Evolutionary conservation across 1,140 invertebrate species (phyloP).

Genomic region (Mylabris phalerata): DNA sequence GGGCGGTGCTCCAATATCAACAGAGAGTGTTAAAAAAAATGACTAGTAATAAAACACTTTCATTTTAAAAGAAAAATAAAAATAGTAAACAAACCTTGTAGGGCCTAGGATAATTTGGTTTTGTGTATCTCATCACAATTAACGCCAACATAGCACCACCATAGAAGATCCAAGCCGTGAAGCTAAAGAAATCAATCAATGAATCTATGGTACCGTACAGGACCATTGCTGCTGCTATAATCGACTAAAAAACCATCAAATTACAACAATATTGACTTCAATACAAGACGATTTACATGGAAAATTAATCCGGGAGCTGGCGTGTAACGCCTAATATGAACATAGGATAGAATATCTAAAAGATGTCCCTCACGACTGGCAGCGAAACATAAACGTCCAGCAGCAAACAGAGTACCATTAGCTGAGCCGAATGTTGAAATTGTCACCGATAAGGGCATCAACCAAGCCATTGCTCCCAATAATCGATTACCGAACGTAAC

Average conservation of each 20-base stretch:
- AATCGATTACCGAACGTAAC: constrained; percentile 85
- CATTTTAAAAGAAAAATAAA: background rate
- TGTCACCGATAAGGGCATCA: constrained; percentile 91
- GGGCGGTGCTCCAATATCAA: background rate
- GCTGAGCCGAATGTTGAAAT: constrained; percentile 96
- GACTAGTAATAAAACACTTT: background rate
- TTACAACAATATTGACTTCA: constrained; percentile 14
- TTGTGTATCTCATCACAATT: constrained; percentile 80
- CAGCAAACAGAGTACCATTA: constrained; percentile 91
- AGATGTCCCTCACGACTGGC: constrained; percentile 92
- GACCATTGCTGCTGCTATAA: constrained; percentile 75
- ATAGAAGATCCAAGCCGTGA: constrained; percentile 94
- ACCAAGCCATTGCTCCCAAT: constrained; percentile 79
- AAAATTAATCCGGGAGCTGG: constrained; percentile 95
- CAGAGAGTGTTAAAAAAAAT: background rate
- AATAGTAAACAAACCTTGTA: constrained; percentile 59
- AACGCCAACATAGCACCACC: constrained; percentile 82
- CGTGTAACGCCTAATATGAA: constrained; percentile 83
- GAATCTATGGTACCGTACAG: constrained; percentile 82
- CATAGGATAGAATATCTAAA: constrained; percentile 87
- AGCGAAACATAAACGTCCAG: constrained; percentile 87
- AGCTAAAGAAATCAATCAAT: constrained; percentile 92
- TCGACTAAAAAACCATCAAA: constrained; percentile 47
- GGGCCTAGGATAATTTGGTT: constrained; percentile 78
- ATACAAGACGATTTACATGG: constrained; percentile 61